A percentile compares a stretch with the other conserved stretches of the same genome.
Conservation (phyloP, 2,888 invertebrate species). For the Julus scanicus region DNA sequence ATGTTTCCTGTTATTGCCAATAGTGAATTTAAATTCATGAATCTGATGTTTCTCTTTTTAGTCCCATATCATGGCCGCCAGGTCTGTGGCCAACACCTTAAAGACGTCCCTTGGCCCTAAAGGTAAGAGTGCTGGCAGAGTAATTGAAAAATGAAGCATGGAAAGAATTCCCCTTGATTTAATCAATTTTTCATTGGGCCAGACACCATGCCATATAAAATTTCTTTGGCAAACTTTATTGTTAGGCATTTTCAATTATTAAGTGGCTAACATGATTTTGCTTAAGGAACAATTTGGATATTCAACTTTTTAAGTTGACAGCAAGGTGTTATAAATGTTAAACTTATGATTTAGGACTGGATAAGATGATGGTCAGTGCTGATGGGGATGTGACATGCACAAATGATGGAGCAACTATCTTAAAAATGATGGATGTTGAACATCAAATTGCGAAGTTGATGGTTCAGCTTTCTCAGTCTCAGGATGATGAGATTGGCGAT, state of each 20-base stretch:
- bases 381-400: conserved; percentile 98
- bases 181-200: conserved; percentile 36
- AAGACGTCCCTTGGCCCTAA: conserved; percentile 96
- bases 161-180: conserved; percentile 43
- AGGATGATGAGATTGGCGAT: conserved; percentile 99
- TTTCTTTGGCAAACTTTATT: neutral
- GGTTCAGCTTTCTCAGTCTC: conserved; percentile 97
- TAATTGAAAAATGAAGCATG: neutral
- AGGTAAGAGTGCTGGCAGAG: conserved; percentile 64
- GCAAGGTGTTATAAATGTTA: neutral
- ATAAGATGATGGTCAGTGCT: conserved; percentile 96
- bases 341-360: conserved; percentile 73
- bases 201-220: conserved; percentile 52
- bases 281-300: neutral
- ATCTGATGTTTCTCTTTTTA: conserved; percentile 65
- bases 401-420: conserved; percentile 99
- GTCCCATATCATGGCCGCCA: conserved; percentile 98
- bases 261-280: neutral
- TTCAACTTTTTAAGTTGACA: neutral
- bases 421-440: conserved; percentile 98
- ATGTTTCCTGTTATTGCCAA: neutral
- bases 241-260: neutral
- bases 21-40: neutral
- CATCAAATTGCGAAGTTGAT: conserved; percentile 98
- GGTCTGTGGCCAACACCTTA: conserved; percentile 88